phyloP scores from a whole-genome alignment of 1,140 invertebrate species.

The Ericerus pela region DNA sequence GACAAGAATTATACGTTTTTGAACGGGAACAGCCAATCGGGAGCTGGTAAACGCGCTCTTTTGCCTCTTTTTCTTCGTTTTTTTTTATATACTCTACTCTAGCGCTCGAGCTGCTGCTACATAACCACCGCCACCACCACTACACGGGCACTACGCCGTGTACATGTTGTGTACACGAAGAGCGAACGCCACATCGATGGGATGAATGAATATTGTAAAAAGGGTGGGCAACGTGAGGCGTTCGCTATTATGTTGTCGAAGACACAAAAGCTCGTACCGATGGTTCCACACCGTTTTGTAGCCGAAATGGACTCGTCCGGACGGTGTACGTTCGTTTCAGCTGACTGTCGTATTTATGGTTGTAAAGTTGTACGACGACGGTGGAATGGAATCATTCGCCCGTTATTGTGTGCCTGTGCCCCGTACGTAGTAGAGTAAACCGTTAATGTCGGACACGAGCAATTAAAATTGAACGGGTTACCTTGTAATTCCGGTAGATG shows the following conservation, averaged over 20 bases:
- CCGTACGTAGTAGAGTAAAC: constrained; percentile 7
- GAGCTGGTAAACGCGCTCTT: constrained; percentile 9
- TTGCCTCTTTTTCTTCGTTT: no score
- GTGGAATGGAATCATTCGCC: constrained; percentile 10
- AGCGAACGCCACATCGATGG: no score
- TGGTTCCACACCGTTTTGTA: not conserved
- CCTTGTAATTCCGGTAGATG: not conserved
- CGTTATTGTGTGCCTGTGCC: no score
- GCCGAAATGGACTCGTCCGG: constrained; percentile 1
- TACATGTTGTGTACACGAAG: no score
- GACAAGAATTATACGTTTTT: no score
- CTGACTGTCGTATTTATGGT: constrained; percentile 12
- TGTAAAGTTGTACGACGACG: constrained; percentile 10
- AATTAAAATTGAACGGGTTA: constrained; percentile 4
- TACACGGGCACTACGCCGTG: no score
- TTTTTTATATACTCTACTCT: constrained; percentile 5
- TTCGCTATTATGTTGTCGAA: no score
- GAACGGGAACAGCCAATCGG: constrained; percentile 8
- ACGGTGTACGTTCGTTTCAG: constrained; percentile 10
- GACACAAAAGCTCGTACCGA: no score
- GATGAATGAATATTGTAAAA: no score
- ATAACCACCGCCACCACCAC: no score
- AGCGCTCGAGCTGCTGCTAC: constrained; percentile 3
- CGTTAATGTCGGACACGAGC: not conserved
- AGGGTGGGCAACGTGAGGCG: no score